Evolutionary conservation across 2,113 vertebrate species (phyloP), one percentile per base, ranked within the genome.

Genomic region (Empidonax alnorum): DNA sequence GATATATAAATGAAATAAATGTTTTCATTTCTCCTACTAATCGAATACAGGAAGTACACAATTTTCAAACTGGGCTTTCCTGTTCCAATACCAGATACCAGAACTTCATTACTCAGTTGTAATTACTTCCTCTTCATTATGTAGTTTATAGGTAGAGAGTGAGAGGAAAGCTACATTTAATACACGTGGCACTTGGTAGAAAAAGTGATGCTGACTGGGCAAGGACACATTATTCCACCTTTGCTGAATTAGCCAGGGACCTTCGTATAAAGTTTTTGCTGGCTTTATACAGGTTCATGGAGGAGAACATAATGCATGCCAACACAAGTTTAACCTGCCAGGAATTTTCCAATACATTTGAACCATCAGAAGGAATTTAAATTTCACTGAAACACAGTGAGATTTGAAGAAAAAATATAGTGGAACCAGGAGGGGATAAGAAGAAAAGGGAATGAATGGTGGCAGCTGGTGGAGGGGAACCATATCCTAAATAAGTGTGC

Each of bases 71-170:
- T 12, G 31, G 50, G n/a, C 50, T 87, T 81, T 92, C 30, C 47
- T 68, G 56, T 80, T 89, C 18, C 68, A 79, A n/a, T 47, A 74
- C 27, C 77, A 94, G 63, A 93, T 24, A 87, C 37, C 44, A 90
- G 66, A 94, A 86, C 41, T 50, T 72, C 85, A 82, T 94, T 94
- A 90, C 39, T 14, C 30, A 47, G 56, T 25, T 68, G 50, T 94
- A 96, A 89, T 92, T 83, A 80, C 53, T 93, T 90, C 84, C 63
- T 89, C 78, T 96, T 92, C 33, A 62, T 92, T 68, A 84, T 4
- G 22, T 18, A 49, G 35, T 52, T 90, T 39, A 81, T 59, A 69
- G 50, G 86, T 75, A 83, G 47, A 86, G 59, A 67, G 42, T 24
- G 44, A 91, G 28, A 87, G 28, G 41, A 63, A 71, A 52, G 35